Conservation (phyloP, 1,140 invertebrate species). For the Halotydeus destructor region DNA sequence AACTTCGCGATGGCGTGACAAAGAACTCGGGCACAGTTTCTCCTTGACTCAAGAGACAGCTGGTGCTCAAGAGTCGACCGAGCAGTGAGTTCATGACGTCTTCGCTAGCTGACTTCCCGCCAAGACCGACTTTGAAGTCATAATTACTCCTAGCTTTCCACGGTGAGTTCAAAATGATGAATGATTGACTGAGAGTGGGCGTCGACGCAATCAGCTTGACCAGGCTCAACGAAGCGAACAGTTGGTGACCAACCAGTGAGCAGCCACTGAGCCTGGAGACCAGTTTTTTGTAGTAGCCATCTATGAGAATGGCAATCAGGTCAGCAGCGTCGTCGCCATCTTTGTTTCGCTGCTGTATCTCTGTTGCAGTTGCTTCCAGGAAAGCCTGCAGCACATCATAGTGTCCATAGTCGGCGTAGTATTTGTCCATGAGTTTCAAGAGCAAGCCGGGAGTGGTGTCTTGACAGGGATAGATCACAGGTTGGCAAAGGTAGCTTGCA, state of each 20-base stretch:
- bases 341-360: too few species aligned
- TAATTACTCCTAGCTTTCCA: neutral
- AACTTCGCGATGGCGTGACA: neutral
- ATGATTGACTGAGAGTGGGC: neutral
- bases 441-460: neutral
- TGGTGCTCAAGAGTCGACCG: neutral
- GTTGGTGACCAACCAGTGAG: neutral
- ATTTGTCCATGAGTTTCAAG: neutral
- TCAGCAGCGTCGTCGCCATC: neutral
- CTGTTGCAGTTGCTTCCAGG: neutral
- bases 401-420: neutral
- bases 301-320: neutral
- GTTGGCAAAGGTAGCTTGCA: neutral
- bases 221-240: neutral
- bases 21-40: neutral
- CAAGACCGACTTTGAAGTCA: neutral
- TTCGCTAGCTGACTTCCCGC: neutral
- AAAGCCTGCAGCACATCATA: neutral
- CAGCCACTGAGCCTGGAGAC: neutral
- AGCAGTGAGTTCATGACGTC: neutral
- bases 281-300: neutral
- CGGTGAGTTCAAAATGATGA: neutral
- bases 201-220: neutral
- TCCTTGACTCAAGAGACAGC: neutral
- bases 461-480: neutral